Conservation (phyloP, 1,140 invertebrate species). For the Branchinecta lindahli region DNA sequence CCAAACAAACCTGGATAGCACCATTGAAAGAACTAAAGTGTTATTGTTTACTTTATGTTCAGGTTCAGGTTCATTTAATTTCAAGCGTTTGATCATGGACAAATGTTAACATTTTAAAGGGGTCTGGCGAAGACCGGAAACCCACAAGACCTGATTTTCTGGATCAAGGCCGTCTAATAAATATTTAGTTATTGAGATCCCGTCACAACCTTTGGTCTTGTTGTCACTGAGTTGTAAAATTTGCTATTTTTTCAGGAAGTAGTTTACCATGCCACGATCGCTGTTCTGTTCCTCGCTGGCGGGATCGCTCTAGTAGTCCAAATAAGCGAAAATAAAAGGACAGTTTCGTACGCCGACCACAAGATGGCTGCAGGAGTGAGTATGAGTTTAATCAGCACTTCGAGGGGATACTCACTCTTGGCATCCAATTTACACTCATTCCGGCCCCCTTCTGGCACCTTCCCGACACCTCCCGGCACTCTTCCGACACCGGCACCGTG, state of each 20-base stretch:
- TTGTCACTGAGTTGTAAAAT: not conserved
- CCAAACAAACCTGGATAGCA: too few relatives aligned
- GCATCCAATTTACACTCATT: not conserved
- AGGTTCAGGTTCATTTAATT: too few relatives aligned
- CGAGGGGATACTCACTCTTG: not conserved
- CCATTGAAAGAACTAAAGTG: too few relatives aligned
- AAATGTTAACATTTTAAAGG: too few relatives aligned
- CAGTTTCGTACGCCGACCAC: not conserved
- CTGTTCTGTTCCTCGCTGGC: not conserved
- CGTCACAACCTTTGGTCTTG: too few relatives aligned
- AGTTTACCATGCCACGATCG: not conserved
- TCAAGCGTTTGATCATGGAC: too few relatives aligned
- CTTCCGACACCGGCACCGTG: not conserved
- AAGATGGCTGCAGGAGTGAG: slow-evolving; percentile 1
- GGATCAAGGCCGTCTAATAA: too few relatives aligned
- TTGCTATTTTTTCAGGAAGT: not conserved
- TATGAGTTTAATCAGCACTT: not conserved
- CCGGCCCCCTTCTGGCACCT: not conserved
- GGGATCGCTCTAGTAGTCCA: not conserved
- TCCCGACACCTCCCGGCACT: not conserved
- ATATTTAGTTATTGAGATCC: too few relatives aligned
- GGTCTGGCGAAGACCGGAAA: too few relatives aligned
- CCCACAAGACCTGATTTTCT: too few relatives aligned
- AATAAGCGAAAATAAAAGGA: not conserved
- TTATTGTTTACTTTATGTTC: too few relatives aligned